Percentiles rank a stretch among this genome's conserved stretches.
Evolutionary conservation across 2,797 vertebrate genomes (phyloP).

Genomic region (Sternarchorhynchus goeldii): DNA sequence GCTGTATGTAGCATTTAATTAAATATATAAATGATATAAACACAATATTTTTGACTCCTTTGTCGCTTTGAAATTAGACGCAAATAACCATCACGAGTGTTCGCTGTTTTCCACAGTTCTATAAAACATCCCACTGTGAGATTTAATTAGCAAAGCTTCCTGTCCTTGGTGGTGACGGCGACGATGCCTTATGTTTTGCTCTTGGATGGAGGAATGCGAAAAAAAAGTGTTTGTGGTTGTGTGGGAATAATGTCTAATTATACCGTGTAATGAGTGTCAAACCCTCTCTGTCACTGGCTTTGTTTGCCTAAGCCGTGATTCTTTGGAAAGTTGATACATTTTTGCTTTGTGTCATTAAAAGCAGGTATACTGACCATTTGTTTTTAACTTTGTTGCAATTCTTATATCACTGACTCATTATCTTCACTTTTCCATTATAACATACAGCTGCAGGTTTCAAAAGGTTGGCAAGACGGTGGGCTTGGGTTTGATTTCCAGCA

Average conservation of each 20-base stretch:
- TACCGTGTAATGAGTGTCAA: conserved; percentile 29
- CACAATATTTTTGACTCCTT: not conserved
- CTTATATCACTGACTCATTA: conserved; percentile 13
- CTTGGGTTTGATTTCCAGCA: not conserved
- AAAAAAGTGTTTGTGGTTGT: conserved; percentile 11
- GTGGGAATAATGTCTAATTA: conserved; percentile 42
- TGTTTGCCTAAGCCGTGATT: conserved; percentile 17
- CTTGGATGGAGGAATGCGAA: conserved; percentile 22
- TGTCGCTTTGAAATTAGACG: not conserved
- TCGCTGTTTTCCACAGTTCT: not conserved
- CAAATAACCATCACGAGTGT: not conserved
- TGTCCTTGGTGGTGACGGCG: conserved; percentile 17
- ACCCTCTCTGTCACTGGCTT: not conserved
- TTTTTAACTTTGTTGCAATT: conserved; percentile 24
- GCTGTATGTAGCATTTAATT: too few relatives aligned
- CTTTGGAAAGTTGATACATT: not conserved
- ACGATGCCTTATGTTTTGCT: conserved; percentile 23
- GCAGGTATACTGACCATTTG: conserved; percentile 27
- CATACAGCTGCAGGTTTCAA: conserved; percentile 15
- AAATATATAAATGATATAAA: not conserved
- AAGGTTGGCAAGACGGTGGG: not conserved
- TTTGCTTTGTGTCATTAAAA: conserved; percentile 32
- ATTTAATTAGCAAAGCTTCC: conserved; percentile 40
- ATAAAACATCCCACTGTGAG: not conserved
- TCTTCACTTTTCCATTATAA: conserved; percentile 3